Conservation (phyloP, 2,113 vertebrate species). For the Romanogobio albipinnatus region DNA sequence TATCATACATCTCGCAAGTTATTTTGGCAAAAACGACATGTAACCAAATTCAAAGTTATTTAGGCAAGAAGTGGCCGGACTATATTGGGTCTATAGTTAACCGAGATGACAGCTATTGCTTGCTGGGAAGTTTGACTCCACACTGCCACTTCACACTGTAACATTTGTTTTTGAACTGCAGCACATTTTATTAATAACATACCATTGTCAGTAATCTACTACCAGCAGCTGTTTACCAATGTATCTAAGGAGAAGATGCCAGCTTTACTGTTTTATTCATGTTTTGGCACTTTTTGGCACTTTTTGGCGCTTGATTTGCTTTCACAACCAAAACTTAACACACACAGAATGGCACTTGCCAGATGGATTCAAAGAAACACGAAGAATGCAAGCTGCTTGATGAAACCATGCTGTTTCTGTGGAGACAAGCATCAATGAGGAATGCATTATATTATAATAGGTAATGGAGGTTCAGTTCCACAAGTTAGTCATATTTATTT, state of each 20-base stretch:
- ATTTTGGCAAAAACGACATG: too few relatives aligned
- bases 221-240: slow-evolving; percentile 15
- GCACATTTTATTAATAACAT: neutral
- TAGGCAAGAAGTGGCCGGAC: too few relatives aligned
- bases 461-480: neutral
- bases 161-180: neutral
- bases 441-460: neutral
- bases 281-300: neutral
- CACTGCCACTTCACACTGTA: neutral
- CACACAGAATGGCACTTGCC: neutral
- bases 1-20: too few relatives aligned
- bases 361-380: neutral
- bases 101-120: too few relatives aligned
- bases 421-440: neutral
- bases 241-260: neutral
- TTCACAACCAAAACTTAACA: slow-evolving; percentile 1
- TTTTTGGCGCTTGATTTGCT: neutral
- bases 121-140: too few relatives aligned
- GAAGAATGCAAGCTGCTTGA: neutral
- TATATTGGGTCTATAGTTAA: too few relatives aligned
- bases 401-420: neutral
- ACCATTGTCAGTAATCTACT: neutral
- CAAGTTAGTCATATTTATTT: neutral
- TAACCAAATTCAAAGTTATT: too few relatives aligned
- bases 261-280: slow-evolving; percentile 25